phyloP scores from a whole-genome alignment of 2,797 vertebrate species.

The Pelochelys cantorii region DNA sequence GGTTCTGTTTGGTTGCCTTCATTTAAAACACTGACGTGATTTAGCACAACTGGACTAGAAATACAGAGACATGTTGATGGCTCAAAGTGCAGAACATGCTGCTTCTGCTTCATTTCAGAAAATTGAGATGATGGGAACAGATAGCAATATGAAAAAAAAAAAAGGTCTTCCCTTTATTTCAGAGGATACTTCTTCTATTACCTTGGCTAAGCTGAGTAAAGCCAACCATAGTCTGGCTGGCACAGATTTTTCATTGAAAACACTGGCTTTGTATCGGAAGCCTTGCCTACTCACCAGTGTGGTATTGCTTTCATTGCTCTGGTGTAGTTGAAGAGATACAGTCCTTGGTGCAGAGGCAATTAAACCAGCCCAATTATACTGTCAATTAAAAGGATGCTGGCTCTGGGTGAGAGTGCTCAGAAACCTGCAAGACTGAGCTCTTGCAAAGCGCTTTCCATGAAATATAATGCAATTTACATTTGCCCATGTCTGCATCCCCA shows the following conservation, averaged over 20 bases:
- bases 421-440: rapidly evolving
- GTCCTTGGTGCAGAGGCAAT: neutral
- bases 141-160: neutral
- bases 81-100: neutral
- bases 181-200: too few species aligned
- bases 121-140: neutral
- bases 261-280: neutral
- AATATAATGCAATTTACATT: neutral
- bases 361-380: neutral
- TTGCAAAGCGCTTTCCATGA: constrained; percentile 6
- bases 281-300: neutral
- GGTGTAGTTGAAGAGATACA: neutral
- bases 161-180: neutral
- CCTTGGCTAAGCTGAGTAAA: neutral
- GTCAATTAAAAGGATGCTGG: neutral
- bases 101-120: neutral
- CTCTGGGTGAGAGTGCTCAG: neutral
- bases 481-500: neutral
- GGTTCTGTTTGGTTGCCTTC: neutral
- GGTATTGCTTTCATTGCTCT: neutral
- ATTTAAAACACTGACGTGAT: neutral
- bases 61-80: neutral
- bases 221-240: neutral
- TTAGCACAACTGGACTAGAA: neutral
- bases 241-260: neutral